Conservation (phyloP, 1,140 invertebrate species). For the Aphaenogaster rudis region DNA sequence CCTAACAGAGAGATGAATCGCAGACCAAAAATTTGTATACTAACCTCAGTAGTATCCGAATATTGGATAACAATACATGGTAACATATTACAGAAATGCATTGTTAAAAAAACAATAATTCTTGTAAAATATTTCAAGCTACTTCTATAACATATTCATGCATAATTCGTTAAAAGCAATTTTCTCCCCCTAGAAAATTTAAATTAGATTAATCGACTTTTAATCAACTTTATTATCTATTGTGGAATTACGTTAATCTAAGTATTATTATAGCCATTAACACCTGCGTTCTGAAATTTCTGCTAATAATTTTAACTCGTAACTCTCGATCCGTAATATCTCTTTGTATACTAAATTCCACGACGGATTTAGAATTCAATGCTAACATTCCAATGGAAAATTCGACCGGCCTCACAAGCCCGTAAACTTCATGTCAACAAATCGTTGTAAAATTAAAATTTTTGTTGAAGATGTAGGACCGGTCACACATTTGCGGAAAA, state of each 20-base stretch:
- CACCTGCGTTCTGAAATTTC: not conserved
- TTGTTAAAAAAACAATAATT: not conserved
- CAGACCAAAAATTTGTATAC: not conserved
- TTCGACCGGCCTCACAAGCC: not conserved
- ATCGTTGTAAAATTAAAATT: not conserved
- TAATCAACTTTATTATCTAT: not conserved
- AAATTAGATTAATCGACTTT: not conserved
- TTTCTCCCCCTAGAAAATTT: not conserved
- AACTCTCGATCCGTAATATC: conserved; percentile 11
- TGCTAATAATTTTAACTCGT: conserved; percentile 27
- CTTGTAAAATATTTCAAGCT: not conserved
- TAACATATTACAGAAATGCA: not conserved
- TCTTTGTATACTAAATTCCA: conserved; percentile 36
- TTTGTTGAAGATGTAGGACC: not conserved
- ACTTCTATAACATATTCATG: not conserved
- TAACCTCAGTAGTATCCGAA: not conserved
- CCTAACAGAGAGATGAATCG: not conserved
- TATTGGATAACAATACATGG: not conserved
- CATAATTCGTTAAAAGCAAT: not conserved
- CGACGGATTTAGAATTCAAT: not conserved
- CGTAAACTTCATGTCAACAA: not conserved
- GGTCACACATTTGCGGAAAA: not conserved
- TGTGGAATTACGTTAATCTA: not conserved
- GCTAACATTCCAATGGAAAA: conserved; percentile 32
- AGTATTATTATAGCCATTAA: not conserved